A percentile compares a stretch with the other conserved stretches of the same genome.
phyloP scores from a whole-genome alignment of 37 sponge, comb jelly and placozoan species.

The Cladorhizidae sp. region DNA sequence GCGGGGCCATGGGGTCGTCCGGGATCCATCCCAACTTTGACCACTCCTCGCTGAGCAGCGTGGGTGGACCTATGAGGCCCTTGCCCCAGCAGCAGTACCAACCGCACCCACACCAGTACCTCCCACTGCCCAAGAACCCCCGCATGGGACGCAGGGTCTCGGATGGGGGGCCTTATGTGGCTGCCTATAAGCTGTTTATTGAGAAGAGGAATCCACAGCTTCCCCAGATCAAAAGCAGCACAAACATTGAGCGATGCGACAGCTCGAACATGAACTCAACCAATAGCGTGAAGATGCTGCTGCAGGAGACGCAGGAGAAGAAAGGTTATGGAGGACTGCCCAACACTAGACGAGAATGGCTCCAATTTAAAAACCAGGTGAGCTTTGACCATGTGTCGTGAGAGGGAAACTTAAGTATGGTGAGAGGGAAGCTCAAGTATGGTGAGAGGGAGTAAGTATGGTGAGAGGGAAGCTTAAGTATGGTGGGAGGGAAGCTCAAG shows the following conservation, averaged over 20 bases:
- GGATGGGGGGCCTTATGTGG: slow-evolving; percentile 56
- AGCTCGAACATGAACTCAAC: background rate
- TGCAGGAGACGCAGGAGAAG: slow-evolving; percentile 39
- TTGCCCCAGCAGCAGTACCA: background rate
- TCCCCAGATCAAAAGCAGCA: slow-evolving; percentile 13
- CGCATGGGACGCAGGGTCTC: slow-evolving; percentile 48
- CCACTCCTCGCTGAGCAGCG: slow-evolving; percentile 30
- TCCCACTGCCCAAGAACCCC: slow-evolving; percentile 1
- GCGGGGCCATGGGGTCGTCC: background rate
- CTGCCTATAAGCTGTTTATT: slow-evolving; percentile 30
- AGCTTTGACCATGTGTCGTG: too few species aligned
- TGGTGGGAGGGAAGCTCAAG: too few species aligned
- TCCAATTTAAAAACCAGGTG: slow-evolving; percentile 46
- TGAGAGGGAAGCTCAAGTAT: too few species aligned
- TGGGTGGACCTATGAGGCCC: background rate
- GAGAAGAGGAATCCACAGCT: slow-evolving; percentile 33
- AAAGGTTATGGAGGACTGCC: slow-evolving; percentile 28
- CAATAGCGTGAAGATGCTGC: slow-evolving; percentile 30
- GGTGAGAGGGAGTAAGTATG: too few species aligned
- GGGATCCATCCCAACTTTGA: background rate
- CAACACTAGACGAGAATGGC: slow-evolving; percentile 17
- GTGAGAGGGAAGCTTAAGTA: too few species aligned
- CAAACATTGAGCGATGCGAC: background rate
- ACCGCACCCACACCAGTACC: background rate
- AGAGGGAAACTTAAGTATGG: too few species aligned